A percentile compares a stretch with the other conserved stretches of the same genome.
These are phyloP conservation scores for Chionodraco myersi DNA, from an alignment of 2,113 vertebrate species.

Conservation along the genomic window DNA sequence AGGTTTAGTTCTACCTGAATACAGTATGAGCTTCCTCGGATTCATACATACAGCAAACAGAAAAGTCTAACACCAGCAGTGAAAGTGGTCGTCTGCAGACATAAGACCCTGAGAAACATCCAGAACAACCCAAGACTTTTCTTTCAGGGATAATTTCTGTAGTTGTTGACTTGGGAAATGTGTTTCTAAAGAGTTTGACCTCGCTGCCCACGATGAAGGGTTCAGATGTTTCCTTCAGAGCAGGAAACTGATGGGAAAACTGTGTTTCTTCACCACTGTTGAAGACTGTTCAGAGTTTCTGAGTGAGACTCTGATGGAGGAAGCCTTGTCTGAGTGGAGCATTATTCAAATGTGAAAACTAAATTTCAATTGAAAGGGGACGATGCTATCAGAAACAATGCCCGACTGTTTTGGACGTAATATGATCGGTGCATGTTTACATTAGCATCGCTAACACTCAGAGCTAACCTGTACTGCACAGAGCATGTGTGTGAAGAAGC, in stretches of 20 bases:
- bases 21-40: not conserved
- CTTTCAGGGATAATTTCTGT: slow-evolving; percentile 69
- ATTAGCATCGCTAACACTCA: no score
- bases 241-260: slow-evolving; percentile 9
- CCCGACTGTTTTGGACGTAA: no score
- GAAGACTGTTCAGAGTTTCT: slow-evolving; percentile 35
- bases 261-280: slow-evolving; percentile 14
- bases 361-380: no score
- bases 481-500: no score
- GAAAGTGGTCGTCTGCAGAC: no score
- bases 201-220: not conserved
- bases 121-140: slow-evolving; percentile 30
- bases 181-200: not conserved
- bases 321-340: slow-evolving; percentile 35
- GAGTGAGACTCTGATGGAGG: slow-evolving; percentile 1
- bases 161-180: slow-evolving; percentile 54
- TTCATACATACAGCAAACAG: not conserved
- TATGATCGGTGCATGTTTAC: no score
- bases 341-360: no score
- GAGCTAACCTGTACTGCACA: no score
- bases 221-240: not conserved
- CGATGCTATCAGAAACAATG: no score
- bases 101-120: no score
- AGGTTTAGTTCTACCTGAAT: not conserved
- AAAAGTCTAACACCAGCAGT: not conserved